Conservation (phyloP, 30 jellyfish, hydroid and myxozoan genomes). For the Hydractinia echinata region DNA sequence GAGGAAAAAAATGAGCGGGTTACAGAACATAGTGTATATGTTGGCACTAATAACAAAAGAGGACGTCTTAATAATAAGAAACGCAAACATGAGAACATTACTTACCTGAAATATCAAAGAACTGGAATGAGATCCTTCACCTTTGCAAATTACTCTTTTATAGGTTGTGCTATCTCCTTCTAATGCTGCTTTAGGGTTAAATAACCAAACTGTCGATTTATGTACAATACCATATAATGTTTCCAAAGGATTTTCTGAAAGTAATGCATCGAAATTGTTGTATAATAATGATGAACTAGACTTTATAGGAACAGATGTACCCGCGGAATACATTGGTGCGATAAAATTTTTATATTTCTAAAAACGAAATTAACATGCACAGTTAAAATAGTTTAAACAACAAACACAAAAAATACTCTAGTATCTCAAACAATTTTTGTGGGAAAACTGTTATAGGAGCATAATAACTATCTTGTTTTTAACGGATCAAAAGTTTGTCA, state of each 20-base stretch:
- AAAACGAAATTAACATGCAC: neutral
- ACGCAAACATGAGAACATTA: neutral
- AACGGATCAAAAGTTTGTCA: too few species aligned
- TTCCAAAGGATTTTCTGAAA: slow-evolving; percentile 41
- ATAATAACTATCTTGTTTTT: too few species aligned
- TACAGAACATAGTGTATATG: too few species aligned
- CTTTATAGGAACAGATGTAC: slow-evolving; percentile 59
- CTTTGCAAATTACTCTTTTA: slow-evolving; percentile 84
- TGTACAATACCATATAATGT: slow-evolving; percentile 62
- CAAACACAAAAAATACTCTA: too few species aligned
- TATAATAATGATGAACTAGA: slow-evolving; percentile 94
- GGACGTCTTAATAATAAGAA: too few species aligned
- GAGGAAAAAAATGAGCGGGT: too few species aligned
- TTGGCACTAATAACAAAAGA: too few species aligned
- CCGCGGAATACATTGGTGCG: slow-evolving; percentile 51
- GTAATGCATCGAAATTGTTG: slow-evolving; percentile 68
- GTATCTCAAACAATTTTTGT: too few species aligned
- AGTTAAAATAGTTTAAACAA: too few species aligned
- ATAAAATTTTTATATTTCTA: too few species aligned
- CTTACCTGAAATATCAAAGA: slow-evolving; percentile 80
- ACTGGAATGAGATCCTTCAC: slow-evolving; percentile 74
- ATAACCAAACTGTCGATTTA: slow-evolving; percentile 88
- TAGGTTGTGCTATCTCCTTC: slow-evolving; percentile 38
- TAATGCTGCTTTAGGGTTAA: slow-evolving; percentile 49
- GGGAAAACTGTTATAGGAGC: too few species aligned